Conservation (phyloP, 1,140 invertebrate species). For the Pseudomyrmex gracilis region DNA sequence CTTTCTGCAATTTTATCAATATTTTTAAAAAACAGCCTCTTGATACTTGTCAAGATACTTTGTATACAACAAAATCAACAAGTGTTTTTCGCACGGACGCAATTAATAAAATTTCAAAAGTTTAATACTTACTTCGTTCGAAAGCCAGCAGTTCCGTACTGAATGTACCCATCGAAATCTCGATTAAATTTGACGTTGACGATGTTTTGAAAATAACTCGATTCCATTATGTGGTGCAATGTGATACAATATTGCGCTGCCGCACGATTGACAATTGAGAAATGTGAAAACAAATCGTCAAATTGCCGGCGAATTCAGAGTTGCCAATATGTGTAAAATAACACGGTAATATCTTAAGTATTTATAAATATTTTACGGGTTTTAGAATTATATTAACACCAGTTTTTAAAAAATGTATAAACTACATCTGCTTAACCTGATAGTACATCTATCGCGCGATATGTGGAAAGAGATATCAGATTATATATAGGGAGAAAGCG, state of each 20-base stretch:
- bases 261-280: not conserved
- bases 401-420: too few relatives aligned
- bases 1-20: constrained; percentile 9
- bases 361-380: too few relatives aligned
- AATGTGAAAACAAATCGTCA: not conserved
- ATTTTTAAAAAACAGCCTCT: not conserved
- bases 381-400: too few relatives aligned
- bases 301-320: too few relatives aligned
- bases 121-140: constrained; percentile 87
- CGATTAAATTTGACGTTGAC: constrained; percentile 74
- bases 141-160: constrained; percentile 91
- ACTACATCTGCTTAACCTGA: too few relatives aligned
- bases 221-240: constrained; percentile 14
- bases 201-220: constrained; percentile 43
- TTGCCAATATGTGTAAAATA: too few relatives aligned
- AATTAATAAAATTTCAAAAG: constrained; percentile 6
- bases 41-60: too few relatives aligned
- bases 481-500: too few relatives aligned
- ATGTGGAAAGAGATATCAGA: too few relatives aligned
- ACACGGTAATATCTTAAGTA: too few relatives aligned
- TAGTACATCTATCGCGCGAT: too few relatives aligned
- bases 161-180: constrained; percentile 79
- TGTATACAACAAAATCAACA: not conserved
- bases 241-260: not conserved
- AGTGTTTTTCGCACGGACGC: not conserved